Conservation (phyloP, 1,140 invertebrate genomes). For the Paralvinella palmiformis region DNA sequence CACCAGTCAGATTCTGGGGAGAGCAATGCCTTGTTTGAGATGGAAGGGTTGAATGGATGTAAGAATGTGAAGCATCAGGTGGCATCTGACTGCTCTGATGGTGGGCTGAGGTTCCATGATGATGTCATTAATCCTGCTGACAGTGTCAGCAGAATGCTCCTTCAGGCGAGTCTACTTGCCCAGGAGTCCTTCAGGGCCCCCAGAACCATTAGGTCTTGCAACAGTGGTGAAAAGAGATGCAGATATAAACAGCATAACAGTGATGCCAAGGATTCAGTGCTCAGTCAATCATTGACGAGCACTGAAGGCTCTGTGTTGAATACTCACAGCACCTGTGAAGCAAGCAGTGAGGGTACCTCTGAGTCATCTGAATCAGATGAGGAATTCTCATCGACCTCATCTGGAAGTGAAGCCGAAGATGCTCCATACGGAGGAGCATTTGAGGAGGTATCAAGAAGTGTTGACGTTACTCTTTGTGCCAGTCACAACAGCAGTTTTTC, state of each 20-base stretch:
- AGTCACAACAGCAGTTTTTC: background rate
- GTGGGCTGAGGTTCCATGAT: background rate
- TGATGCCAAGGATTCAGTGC: background rate
- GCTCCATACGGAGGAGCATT: background rate
- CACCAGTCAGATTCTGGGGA: too few species aligned
- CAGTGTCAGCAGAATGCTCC: background rate
- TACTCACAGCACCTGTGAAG: background rate
- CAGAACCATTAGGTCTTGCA: background rate
- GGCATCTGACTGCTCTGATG: background rate
- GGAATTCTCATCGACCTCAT: background rate
- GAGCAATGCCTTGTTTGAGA: too few species aligned
- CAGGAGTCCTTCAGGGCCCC: background rate
- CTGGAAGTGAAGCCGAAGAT: background rate
- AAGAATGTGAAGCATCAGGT: too few species aligned
- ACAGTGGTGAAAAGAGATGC: background rate
- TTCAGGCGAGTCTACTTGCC: background rate
- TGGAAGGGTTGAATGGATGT: too few species aligned
- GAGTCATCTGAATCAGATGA: too few species aligned
- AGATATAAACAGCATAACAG: background rate
- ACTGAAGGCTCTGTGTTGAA: background rate
- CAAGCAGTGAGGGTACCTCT: slow-evolving; percentile 8
- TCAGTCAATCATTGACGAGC: background rate
- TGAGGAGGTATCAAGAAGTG: background rate
- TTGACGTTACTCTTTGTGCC: background rate
- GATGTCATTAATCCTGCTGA: background rate